Percentiles rank a stretch among this genome's conserved stretches.
These are phyloP conservation scores for Phataginus tricuspis DNA, from an alignment of 2,797 vertebrate species.

Conservation along the genomic window DNA sequence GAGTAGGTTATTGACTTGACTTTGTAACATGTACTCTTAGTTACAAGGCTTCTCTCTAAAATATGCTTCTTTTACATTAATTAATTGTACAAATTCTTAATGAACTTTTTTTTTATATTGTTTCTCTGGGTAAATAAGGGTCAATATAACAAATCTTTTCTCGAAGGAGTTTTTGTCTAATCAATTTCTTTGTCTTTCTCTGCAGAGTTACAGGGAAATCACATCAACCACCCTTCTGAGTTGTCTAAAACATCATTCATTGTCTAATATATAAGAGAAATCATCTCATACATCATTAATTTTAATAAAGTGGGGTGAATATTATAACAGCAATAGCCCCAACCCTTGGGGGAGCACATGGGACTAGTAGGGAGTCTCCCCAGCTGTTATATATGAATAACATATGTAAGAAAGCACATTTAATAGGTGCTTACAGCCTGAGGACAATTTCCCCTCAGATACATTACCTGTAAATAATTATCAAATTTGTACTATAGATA, in stretches of 20 bases:
- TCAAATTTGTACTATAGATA: neutral
- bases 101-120: neutral
- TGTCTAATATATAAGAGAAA: neutral
- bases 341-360: neutral
- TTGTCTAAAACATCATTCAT: no score
- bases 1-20: neutral
- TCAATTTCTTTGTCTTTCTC: neutral
- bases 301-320: neutral
- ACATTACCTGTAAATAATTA: neutral
- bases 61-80: neutral
- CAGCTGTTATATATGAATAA: neutral
- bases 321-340: neutral
- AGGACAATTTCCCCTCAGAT: neutral
- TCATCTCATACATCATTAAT: neutral
- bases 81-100: neutral
- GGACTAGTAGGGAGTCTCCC: neutral
- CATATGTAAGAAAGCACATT: neutral
- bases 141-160: neutral
- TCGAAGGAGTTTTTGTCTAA: neutral
- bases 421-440: neutral
- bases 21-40: neutral
- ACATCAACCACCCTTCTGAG: neutral
- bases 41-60: neutral
- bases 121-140: neutral
- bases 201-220: neutral